Evolutionary conservation across 2,113 vertebrate genomes (phyloP).

Genomic region (Tamias sibiricus): DNA sequence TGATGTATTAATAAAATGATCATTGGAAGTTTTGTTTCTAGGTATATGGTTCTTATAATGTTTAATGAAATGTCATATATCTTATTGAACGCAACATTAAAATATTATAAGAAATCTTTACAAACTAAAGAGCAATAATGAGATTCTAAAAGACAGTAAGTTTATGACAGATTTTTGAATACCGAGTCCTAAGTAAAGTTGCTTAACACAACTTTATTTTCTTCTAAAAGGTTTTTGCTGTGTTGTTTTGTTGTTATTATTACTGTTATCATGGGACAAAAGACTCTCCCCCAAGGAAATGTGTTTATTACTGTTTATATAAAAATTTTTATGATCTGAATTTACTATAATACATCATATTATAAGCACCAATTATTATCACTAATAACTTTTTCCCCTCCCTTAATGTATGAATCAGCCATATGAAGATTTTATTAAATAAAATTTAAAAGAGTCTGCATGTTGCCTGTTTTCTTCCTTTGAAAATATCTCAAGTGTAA

Average conservation of each 20-base stretch:
- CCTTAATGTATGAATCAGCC: neutral
- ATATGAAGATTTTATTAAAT: neutral
- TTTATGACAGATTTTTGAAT: slow-evolving; percentile 21
- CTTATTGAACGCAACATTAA: neutral
- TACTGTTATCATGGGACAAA: neutral
- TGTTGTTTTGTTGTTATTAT: neutral
- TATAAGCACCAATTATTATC: neutral
- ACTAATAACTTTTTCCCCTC: neutral
- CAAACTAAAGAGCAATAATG: neutral
- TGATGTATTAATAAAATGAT: neutral
- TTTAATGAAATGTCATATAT: neutral
- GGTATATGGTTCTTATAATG: neutral
- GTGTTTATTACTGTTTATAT: neutral
- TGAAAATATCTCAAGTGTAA: neutral
- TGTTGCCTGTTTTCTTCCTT: neutral
- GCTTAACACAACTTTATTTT: neutral
- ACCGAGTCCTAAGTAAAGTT: neutral
- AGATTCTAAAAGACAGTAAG: neutral
- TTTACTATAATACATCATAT: neutral
- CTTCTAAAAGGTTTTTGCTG: neutral
- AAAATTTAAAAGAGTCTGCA: neutral
- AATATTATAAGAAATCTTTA: neutral
- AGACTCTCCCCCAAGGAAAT: neutral
- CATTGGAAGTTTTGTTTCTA: neutral
- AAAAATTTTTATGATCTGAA: neutral